These are phyloP conservation scores for Crotophaga sulcirostris DNA, from an alignment of 2,113 vertebrate genomes.

Conservation along the genomic window DNA sequence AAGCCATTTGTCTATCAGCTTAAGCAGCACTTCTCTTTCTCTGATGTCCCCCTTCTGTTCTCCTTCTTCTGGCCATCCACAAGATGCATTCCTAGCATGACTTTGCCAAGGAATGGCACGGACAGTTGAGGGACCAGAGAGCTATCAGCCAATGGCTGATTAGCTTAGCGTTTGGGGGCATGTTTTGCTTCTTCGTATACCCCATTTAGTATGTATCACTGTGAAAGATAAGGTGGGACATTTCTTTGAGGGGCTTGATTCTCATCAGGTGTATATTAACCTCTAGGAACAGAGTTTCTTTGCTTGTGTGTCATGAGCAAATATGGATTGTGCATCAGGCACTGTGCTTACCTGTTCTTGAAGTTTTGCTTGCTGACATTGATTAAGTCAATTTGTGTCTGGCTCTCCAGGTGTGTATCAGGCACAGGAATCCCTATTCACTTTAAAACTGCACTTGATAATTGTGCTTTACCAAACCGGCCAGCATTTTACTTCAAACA, in stretches of 20 bases:
- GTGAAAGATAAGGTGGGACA: background rate
- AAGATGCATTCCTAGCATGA: too few species aligned
- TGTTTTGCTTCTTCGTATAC: background rate
- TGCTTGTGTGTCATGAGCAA: background rate
- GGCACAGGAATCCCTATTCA: background rate
- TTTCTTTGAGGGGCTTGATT: background rate
- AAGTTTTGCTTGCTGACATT: background rate
- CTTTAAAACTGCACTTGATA: background rate
- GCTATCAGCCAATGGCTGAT: background rate
- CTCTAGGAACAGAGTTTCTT: background rate
- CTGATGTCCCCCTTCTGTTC: fast-evolving
- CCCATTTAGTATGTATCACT: background rate
- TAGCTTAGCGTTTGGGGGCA: background rate
- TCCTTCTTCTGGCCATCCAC: too few species aligned
- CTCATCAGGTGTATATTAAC: background rate
- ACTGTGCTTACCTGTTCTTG: background rate
- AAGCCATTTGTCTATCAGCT: background rate
- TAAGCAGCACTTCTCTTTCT: background rate
- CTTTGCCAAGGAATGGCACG: background rate
- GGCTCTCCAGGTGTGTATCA: background rate
- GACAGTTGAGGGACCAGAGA: background rate
- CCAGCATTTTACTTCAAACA: background rate
- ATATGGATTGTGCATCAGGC: background rate
- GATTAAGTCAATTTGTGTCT: background rate
- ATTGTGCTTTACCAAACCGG: background rate